A percentile compares a stretch with the other conserved stretches of the same genome.
Conservation (phyloP, 2,797 vertebrate genomes). For the Tauraco hartlaubi region DNA sequence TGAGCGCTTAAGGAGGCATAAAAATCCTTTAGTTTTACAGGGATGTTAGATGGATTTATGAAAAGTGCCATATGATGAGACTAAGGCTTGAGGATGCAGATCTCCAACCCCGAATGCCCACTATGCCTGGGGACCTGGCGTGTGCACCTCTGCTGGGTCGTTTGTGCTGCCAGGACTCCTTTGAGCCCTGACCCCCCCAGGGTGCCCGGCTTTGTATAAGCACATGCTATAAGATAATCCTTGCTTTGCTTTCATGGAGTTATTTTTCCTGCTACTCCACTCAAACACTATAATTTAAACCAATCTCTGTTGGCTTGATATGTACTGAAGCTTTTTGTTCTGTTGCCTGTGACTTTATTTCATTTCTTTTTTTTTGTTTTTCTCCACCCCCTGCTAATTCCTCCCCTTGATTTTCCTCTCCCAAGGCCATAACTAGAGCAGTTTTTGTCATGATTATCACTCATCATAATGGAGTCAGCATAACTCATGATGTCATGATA, state of each 20-base stretch:
- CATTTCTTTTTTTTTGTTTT: neutral
- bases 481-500: neutral
- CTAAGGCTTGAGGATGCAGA: neutral
- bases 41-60: neutral
- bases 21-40: neutral
- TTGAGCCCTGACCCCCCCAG: neutral
- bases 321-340: neutral
- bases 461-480: neutral
- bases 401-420: neutral
- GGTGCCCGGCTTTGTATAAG: neutral
- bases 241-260: neutral
- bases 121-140: neutral
- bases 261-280: neutral
- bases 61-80: neutral
- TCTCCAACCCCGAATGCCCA: neutral
- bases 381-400: neutral
- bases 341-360: neutral
- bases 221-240: neutral
- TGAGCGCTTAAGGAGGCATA: neutral
- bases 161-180: neutral
- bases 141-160: neutral
- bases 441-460: constrained; percentile 12
- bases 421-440: neutral
- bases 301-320: neutral
- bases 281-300: neutral